Evolutionary conservation across 1,140 invertebrate genomes (phyloP).

Genomic region (Anoplolepis gracilipes): DNA sequence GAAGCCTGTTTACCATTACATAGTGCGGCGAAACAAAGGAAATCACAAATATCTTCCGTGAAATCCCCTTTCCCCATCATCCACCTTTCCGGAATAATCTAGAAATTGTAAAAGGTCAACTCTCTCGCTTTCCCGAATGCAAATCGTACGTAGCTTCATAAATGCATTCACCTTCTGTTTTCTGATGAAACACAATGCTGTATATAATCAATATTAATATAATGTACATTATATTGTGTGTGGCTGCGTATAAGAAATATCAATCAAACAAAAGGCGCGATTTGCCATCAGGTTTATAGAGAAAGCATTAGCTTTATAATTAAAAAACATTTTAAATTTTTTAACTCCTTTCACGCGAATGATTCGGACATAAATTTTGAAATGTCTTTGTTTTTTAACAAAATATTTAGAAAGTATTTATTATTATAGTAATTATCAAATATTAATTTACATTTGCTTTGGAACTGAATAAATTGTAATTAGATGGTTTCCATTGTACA

Average conservation of each 20-base stretch:
- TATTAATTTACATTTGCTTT: neutral
- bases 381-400: neutral
- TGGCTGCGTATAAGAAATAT: too few relatives aligned
- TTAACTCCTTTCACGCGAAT: neutral
- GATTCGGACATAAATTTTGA: neutral
- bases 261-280: neutral
- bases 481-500: neutral
- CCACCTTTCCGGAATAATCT: slow-evolving; percentile 34
- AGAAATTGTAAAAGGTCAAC: slow-evolving; percentile 23
- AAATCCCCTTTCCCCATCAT: slow-evolving; percentile 7
- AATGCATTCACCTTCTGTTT: slow-evolving; percentile 41
- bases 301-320: neutral
- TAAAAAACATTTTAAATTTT: neutral
- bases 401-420: neutral
- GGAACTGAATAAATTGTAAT: neutral
- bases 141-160: slow-evolving; percentile 17
- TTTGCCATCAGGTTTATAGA: neutral
- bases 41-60: slow-evolving; percentile 59
- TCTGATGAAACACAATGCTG: neutral
- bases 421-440: slow-evolving; percentile 8
- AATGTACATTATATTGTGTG: neutral
- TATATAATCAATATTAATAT: slow-evolving; percentile 39
- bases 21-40: slow-evolving; percentile 47
- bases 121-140: slow-evolving; percentile 14
- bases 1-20: slow-evolving; percentile 22